Percentiles rank a stretch among this genome's conserved stretches.
Conservation (phyloP, 2,888 invertebrate genomes). For the Callyntrura sp. region DNA sequence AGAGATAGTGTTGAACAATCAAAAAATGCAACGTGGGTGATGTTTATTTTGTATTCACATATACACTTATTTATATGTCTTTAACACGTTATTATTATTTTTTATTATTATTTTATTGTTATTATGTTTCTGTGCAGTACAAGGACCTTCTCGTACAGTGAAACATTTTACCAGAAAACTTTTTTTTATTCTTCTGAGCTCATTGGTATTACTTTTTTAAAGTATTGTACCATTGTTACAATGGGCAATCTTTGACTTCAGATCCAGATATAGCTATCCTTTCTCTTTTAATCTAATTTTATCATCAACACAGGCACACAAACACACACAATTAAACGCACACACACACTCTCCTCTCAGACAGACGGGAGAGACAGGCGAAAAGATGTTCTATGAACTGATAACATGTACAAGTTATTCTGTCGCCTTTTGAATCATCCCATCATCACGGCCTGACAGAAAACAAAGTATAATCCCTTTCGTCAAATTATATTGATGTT, state of each 20-base stretch:
- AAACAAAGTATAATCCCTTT: conserved; percentile 13
- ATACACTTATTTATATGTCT: too few species aligned
- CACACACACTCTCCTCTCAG: too few species aligned
- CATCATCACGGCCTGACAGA: background rate
- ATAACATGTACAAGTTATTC: conserved; percentile 14
- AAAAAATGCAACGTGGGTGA: conserved; percentile 46
- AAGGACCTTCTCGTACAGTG: background rate
- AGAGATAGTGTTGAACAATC: conserved; percentile 47
- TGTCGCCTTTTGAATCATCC: conserved; percentile 38
- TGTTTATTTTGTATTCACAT: conserved; percentile 13
- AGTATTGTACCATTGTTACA: conserved; percentile 22
- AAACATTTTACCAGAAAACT: conserved; percentile 20
- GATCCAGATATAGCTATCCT: conserved; percentile 49
- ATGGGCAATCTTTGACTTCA: background rate
- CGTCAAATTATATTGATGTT: background rate
- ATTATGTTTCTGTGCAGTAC: background rate
- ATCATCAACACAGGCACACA: conserved; percentile 26
- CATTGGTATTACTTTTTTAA: background rate
- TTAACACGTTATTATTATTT: background rate
- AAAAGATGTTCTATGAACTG: background rate
- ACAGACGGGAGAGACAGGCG: conserved; percentile 5
- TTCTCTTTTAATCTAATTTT: conserved; percentile 74
- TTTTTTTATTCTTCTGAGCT: background rate
- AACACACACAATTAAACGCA: background rate
- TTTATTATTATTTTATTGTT: background rate